phyloP scores from a whole-genome alignment of 2,113 vertebrate species.

The Daboia siamensis region DNA sequence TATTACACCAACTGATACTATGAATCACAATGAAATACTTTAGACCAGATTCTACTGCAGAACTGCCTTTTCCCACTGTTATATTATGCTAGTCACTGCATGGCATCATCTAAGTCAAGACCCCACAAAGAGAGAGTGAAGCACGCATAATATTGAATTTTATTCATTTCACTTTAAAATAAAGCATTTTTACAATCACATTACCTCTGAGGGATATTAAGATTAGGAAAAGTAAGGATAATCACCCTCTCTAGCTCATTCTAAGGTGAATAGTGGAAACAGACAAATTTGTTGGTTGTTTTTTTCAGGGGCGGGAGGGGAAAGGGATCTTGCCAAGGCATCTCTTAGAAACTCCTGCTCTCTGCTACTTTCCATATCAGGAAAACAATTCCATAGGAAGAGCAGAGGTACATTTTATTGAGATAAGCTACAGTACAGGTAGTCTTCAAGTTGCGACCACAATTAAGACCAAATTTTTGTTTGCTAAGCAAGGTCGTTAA shows the following conservation, averaged over 20 bases:
- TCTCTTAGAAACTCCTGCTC: neutral
- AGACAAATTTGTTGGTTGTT: neutral
- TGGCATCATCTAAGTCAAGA: neutral
- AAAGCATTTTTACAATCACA: neutral
- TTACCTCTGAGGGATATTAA: neutral
- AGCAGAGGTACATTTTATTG: neutral
- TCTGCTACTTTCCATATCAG: neutral
- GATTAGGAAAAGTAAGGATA: slow-evolving; percentile 12
- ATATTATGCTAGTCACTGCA: neutral
- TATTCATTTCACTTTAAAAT: slow-evolving; percentile 1
- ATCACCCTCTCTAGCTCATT: neutral
- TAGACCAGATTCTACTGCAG: slow-evolving; percentile 29
- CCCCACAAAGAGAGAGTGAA: neutral
- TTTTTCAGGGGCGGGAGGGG: neutral
- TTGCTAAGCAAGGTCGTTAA: neutral
- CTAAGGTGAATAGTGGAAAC: neutral
- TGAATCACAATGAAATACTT: neutral
- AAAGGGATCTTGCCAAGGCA: neutral
- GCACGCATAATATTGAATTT: neutral
- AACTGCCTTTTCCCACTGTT: slow-evolving; percentile 24
- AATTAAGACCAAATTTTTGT: neutral
- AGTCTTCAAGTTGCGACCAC: neutral
- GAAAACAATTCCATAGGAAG: neutral
- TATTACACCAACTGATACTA: slow-evolving; percentile 15
- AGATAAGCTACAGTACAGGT: neutral